These are phyloP conservation scores for Acanthaster planci DNA, from an alignment of 35 echinoderm and acorn worm species.

Conservation along the genomic window DNA sequence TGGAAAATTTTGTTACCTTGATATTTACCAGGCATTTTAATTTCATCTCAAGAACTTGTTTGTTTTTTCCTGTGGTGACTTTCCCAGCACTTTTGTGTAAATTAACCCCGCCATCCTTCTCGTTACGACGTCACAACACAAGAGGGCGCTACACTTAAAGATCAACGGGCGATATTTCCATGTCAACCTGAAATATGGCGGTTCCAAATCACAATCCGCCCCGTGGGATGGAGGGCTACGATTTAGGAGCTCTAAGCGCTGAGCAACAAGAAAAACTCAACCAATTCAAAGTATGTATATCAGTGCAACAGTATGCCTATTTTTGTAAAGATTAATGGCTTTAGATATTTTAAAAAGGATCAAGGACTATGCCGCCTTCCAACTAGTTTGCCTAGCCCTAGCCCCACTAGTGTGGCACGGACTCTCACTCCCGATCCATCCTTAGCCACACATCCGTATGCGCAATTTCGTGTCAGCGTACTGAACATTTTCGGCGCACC, in stretches of 20 bases:
- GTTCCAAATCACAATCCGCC: conserved; percentile 96
- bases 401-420: no score
- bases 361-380: background rate
- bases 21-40: no score
- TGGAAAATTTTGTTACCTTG: no score
- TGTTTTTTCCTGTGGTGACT: no score
- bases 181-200: conserved; percentile 69
- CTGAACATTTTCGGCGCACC: no score
- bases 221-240: conserved; percentile 96
- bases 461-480: no score
- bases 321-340: background rate
- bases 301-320: background rate
- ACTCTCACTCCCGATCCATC: no score
- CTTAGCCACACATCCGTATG: no score
- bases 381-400: background rate
- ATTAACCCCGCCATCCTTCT: no score
- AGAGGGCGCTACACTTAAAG: background rate
- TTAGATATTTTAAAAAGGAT: background rate
- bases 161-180: conserved; percentile 20
- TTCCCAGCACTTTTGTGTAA: no score
- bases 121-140: no score
- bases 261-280: conserved; percentile 98
- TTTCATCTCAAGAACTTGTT: no score
- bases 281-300: conserved; percentile 84
- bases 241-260: conserved; percentile 90